Base-by-base conservation (phyloP, 1,140 invertebrate species). In the Musca domestica region DNA sequence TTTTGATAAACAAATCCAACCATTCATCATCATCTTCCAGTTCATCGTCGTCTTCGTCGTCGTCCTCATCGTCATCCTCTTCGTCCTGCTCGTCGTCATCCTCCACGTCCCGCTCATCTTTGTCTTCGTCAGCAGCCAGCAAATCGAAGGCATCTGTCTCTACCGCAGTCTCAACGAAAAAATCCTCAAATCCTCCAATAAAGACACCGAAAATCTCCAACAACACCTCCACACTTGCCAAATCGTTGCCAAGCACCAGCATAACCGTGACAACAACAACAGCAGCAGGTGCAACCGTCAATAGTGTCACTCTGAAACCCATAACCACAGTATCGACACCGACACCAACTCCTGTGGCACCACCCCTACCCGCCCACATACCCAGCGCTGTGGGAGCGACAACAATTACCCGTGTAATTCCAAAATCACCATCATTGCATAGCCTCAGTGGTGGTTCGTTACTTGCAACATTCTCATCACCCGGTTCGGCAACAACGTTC, bases 401-500 rank as follows among this genome's bases (percentile, higher is more conserved):
- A 69, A 51, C 51, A 66, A 68, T 64, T 61, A 76, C 63, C 75
- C 76, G 66, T 49, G 46, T 64, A 69, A 66, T 69, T 51, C 30
- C 68, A 22, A 79, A 79, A 65, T 79, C 77, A 34, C 73, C 77
- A 64, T 79, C 77, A 64, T 51, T 79, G 66, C 77, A 79, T 23
- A 77, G 75, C 27, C 65, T 79, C 49, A 67, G 72, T 56, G 73
- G 73, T 17, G 70, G 69, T 64, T 77, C 77, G 70, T 70, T 79
- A 75, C 74, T 79, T 47, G 77, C 77, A 76, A 76, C 77, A 71
- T 76, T 80, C 72, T 77, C 78, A 66, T 76, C 78, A 68, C 78
- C 78, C 48, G 71, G 76, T 49, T 74, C 78, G 47, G 22, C 67
- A 25, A 69, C 67, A 17, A 79, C 77, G 58, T 74, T 80, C 20